Evolutionary conservation across 1,140 invertebrate genomes (phyloP).

Genomic region (Trachymyrmex cornetzi): DNA sequence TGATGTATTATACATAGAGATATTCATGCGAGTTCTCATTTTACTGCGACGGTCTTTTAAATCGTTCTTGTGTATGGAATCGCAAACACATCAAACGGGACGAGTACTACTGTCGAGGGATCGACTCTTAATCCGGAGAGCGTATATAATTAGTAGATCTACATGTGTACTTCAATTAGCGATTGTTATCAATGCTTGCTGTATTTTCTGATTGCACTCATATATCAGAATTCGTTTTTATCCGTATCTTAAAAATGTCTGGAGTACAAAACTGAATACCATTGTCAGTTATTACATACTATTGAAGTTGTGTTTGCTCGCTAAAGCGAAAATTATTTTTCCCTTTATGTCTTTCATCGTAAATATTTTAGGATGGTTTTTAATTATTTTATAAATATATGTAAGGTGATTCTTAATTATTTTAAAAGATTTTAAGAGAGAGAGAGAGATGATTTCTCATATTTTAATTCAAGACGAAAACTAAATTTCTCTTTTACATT

Average conservation of each 20-base stretch:
- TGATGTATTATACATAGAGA: background rate
- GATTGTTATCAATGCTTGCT: background rate
- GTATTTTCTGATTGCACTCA: background rate
- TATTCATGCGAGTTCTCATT: background rate
- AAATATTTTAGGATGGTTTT: too few relatives aligned
- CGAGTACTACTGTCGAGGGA: background rate
- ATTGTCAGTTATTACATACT: background rate
- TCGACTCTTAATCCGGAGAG: background rate
- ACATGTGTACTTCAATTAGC: constrained; percentile 1
- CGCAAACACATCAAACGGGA: background rate
- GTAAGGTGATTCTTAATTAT: too few relatives aligned
- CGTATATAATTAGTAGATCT: background rate
- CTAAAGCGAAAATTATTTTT: background rate
- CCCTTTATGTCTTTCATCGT: background rate
- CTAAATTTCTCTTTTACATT: too few relatives aligned
- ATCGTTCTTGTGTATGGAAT: background rate
- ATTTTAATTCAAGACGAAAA: too few relatives aligned
- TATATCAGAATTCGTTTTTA: background rate
- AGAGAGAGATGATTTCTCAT: too few relatives aligned
- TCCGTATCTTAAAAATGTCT: background rate
- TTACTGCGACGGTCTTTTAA: background rate
- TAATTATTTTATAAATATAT: too few relatives aligned
- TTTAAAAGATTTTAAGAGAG: too few relatives aligned
- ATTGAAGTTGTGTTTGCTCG: background rate
- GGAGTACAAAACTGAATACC: background rate